A percentile compares a stretch with the other conserved stretches of the same genome.
phyloP scores from a whole-genome alignment of 1,140 invertebrate genomes.

The Melitaea cinxia region DNA sequence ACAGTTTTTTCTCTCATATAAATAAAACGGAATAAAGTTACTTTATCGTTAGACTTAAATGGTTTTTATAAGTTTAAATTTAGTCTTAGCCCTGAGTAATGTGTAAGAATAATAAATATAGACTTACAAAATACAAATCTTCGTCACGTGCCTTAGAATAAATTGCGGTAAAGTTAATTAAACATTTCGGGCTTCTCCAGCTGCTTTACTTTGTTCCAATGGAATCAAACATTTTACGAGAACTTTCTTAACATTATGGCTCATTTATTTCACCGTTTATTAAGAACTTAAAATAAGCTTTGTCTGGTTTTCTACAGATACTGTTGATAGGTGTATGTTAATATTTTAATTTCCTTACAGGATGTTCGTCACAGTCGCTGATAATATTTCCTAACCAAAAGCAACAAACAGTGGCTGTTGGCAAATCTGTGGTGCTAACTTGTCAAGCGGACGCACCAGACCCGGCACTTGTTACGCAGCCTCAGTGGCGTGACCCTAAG shows the following conservation, averaged over 20 bases:
- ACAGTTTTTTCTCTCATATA: no score
- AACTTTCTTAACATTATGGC: conserved; percentile 23
- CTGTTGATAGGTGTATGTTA: neutral
- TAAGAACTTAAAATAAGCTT: conserved; percentile 1
- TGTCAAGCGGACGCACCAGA: conserved; percentile 86
- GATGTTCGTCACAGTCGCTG: conserved; percentile 78
- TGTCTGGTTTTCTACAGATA: neutral
- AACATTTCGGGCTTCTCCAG: conserved; percentile 36
- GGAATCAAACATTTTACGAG: conserved; percentile 30
- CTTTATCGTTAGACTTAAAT: no score
- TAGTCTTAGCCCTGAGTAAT: neutral
- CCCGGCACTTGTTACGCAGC: conserved; percentile 83
- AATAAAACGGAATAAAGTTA: no score
- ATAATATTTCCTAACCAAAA: conserved; percentile 86
- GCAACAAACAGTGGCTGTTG: conserved; percentile 85
- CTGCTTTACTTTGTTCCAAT: conserved; percentile 19
- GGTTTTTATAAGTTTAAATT: neutral
- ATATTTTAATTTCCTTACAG: conserved; percentile 46
- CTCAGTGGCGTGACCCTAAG: conserved; percentile 88
- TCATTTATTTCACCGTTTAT: conserved; percentile 22
- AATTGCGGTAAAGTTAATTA: conserved; percentile 66
- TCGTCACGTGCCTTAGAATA: conserved; percentile 61
- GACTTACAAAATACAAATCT: conserved; percentile 32
- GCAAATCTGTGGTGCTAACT: conserved; percentile 86
- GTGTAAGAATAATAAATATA: conserved; percentile 8